A percentile compares a stretch with the other conserved stretches of the same genome.
Conservation (phyloP, 2,113 vertebrate genomes). For the Actenoides hombroni region DNA sequence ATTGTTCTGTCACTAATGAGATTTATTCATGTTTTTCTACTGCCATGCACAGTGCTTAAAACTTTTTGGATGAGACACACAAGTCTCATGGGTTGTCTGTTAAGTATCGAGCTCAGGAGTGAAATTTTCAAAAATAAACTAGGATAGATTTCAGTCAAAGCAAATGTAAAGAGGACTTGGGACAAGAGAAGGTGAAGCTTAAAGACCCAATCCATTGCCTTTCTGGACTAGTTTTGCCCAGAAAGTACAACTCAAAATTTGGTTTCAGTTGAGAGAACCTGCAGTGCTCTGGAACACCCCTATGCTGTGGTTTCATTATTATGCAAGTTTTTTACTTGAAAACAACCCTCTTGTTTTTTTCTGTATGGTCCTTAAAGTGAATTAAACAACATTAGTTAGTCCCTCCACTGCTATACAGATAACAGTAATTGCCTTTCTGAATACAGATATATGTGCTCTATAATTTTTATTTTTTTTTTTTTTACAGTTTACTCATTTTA, state of each 20-base stretch:
- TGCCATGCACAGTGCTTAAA: background rate
- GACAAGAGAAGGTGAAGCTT: background rate
- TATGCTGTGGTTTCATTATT: background rate
- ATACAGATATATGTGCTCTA: background rate
- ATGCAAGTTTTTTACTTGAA: background rate
- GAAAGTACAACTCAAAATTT: background rate
- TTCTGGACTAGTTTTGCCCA: background rate
- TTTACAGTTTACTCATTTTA: background rate
- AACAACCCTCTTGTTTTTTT: background rate
- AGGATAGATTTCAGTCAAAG: background rate
- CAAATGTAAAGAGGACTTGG: background rate
- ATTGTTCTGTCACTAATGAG: background rate
- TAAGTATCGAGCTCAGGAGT: background rate
- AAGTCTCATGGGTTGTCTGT: background rate
- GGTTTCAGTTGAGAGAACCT: background rate
- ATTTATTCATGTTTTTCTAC: background rate
- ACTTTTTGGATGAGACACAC: accelerated
- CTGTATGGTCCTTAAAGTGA: background rate
- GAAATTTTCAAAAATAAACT: background rate
- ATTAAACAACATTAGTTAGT: background rate
- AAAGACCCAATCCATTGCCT: background rate
- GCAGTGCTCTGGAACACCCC: background rate
- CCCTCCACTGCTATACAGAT: background rate
- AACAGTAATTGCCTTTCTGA: background rate
- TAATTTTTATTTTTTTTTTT: background rate